A percentile compares a stretch with the other conserved stretches of the same genome.
These are phyloP conservation scores for Triplophysa tibetana DNA, from an alignment of 2,113 vertebrate genomes.

Conservation along the genomic window DNA sequence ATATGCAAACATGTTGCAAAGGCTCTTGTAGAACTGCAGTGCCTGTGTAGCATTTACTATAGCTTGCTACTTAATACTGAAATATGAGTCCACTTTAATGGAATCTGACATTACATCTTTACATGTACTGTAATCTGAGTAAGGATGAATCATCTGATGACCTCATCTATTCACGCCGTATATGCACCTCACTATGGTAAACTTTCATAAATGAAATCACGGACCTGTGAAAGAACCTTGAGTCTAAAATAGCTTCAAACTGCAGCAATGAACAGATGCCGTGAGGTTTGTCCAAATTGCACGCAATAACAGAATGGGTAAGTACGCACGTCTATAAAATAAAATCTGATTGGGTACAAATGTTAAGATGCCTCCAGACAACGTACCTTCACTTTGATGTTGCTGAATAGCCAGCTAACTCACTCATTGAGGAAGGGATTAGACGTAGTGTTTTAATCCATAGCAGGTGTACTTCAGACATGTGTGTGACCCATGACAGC, in stretches of 20 bases:
- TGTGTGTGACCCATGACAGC: background rate
- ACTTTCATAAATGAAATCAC: background rate
- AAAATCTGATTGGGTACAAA: background rate
- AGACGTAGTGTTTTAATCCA: slow-evolving; percentile 52
- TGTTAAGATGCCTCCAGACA: background rate
- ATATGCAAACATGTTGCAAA: slow-evolving; percentile 24
- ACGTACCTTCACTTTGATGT: slow-evolving; percentile 49
- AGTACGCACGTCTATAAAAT: background rate
- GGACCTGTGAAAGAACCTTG: background rate
- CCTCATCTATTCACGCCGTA: background rate
- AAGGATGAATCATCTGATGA: slow-evolving; percentile 23
- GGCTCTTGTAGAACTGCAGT: background rate
- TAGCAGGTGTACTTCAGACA: slow-evolving; percentile 41
- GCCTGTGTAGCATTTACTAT: slow-evolving; percentile 14
- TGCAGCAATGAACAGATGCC: slow-evolving; percentile 16
- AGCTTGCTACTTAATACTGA: background rate
- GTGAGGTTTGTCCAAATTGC: slow-evolving; percentile 7
- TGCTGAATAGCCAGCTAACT: slow-evolving; percentile 53
- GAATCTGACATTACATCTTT: background rate
- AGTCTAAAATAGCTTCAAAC: slow-evolving; percentile 27
- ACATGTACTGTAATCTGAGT: slow-evolving; percentile 1
- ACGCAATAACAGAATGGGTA: slow-evolving; percentile 2
- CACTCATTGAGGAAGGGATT: slow-evolving; percentile 46
- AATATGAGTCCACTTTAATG: slow-evolving; percentile 31
- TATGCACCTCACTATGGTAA: background rate